A percentile compares a stretch with the other conserved stretches of the same genome.
Conservation (phyloP, 2,113 vertebrate species). For the Grammomys dolichurus region DNA sequence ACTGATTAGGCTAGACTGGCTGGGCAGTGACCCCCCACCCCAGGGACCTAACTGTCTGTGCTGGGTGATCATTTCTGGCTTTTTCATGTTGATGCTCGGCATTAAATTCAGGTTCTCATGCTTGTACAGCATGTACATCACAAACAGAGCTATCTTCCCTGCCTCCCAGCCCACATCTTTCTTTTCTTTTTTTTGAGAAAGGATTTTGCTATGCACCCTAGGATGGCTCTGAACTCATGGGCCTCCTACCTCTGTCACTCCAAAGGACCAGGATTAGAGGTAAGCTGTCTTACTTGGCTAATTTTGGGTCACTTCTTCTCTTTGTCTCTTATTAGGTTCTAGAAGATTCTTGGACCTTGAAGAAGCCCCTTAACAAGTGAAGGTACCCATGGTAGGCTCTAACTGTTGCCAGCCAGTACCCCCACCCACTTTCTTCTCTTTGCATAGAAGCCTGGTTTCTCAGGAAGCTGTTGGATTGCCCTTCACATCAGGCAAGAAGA, state of each 20-base stretch:
- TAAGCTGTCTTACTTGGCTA: neutral
- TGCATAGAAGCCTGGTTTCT: neutral
- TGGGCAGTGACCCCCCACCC: neutral
- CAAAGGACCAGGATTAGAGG: neutral
- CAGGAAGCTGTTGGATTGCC: neutral
- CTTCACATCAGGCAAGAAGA: neutral
- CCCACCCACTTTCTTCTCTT: neutral
- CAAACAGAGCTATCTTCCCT: neutral
- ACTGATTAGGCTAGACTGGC: neutral
- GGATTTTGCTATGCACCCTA: neutral
- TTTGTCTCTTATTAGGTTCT: slow-evolving; percentile 8
- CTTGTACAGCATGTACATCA: neutral
- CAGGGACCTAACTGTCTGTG: neutral
- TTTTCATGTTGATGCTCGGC: neutral
- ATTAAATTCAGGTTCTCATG: neutral
- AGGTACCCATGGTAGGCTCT: neutral
- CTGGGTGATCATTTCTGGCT: neutral
- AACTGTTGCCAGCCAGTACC: neutral
- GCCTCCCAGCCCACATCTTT: fast-evolving
- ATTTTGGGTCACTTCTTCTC: slow-evolving; percentile 13
- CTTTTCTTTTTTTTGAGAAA: neutral
- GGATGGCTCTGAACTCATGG: neutral
- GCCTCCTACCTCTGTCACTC: neutral
- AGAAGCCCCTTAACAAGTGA: neutral
- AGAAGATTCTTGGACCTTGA: neutral